Evolutionary conservation across 2,888 invertebrate species (phyloP), one percentile per base, ranked within the genome.

Genomic region (Orthosia cruda): DNA sequence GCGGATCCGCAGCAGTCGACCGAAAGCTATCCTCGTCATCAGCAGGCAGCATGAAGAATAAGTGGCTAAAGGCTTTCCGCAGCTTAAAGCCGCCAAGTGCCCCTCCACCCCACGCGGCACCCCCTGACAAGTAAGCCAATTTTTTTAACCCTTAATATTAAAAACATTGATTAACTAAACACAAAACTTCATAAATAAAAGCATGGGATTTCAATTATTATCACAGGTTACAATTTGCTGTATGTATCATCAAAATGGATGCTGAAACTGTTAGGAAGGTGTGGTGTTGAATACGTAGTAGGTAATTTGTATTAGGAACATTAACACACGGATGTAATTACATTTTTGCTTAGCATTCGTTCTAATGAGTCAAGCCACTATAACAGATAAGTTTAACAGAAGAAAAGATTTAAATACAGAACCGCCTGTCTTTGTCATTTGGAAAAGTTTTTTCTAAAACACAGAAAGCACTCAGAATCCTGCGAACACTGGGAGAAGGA

Each of bases 21-120:
- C 97, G 99, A 84, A 99, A 99, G 97, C 97, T 98, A 97, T 98
- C 99, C 59, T 98, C 98, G 69, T 98, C 98, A 75, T 98, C 98
- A 87, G 98, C 98, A 86, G 98, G 98, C 91, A 98, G 98, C 95
- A 99, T 99, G 98, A 99, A 99, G 97, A 99, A 98, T 94, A 99
- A 99, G 97, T 99, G 99, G 99, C 97, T 99, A 91, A 99, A 99
- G 96, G 99, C 99, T 85, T 99, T 99, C 97, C 98, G 99, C 94
- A 99, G 99, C 95, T 97, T 99, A 87, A 99, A 99, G 96, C 98
- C 98, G 58, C 98, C 98, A 88, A 97, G 97, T 86, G 97, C 97
- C 77, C 97, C 97, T 66, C 96, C 94, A 77, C 97, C 94, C 74
- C 96, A 95, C 86, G 95, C 94, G 79, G 97, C 93, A 45, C 95